Base-by-base conservation (phyloP, 2,888 invertebrate species). In the Labia minor region DNA sequence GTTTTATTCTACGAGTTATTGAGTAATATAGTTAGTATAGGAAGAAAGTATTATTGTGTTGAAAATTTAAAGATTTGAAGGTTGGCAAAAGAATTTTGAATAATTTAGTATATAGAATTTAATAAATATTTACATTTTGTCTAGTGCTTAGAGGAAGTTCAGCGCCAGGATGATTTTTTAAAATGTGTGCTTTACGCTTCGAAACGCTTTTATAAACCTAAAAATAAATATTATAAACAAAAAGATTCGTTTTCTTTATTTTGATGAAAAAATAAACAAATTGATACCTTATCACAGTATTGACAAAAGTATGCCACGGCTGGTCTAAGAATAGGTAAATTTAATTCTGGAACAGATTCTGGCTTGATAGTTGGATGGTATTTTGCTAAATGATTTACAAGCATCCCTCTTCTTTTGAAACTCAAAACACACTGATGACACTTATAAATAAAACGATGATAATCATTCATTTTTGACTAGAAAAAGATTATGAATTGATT, bases 371-470 rank as follows among this genome's bases (percentile, higher is more conserved):
- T 82, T 21, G 88, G 83, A 81, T 90, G 86, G 70, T 88, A 79
- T 74, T 90, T 90, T 69, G 88, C 90, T 72, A 92, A 78, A 77
- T 94, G 93, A 77, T 93, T 94, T 1, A 90, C 89, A 62, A 89
- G 77, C 88, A 90, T 90, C 1, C 92, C 93, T 70, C 92, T 84
- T 66, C 92, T 81, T 80, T 93, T 88, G 75, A 91, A 89, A 69
- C 89, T 88, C 21, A 89, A 79, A 74, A 86, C 77, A 76, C 91
- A 91, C 64, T 82, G 81, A 72, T 87, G 85, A 75, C 91, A 91
- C 75, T 89, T 90, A 77, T 87, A 90, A 68, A 87, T 83, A 74
- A 86, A 89, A 64, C 86, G 80, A 74, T 86, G 84, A 74, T 86
- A 88, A 77, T 88, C 87, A 11, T 82, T 84, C 0, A 86, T 84